phyloP scores from a whole-genome alignment of 2,888 invertebrate species.

The Drosophila affinis region DNA sequence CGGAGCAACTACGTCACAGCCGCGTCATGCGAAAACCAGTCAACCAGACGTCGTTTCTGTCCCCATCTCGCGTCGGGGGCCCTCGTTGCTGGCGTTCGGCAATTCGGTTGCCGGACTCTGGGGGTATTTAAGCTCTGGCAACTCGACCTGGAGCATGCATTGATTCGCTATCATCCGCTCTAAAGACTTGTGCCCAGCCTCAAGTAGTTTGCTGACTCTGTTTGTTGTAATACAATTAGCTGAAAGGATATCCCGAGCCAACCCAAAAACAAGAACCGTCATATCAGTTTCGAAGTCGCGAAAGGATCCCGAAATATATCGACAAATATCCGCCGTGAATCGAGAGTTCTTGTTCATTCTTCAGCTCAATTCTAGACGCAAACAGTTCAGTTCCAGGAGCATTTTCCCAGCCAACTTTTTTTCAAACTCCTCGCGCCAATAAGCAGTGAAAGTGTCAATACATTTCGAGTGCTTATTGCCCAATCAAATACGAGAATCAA shows the following conservation, averaged over 20 bases:
- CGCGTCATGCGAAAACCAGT: conserved; percentile 80
- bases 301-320: conserved; percentile 45
- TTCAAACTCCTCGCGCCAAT: conserved; percentile 51
- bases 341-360: conserved; percentile 64
- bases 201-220: conserved; percentile 80
- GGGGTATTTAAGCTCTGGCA: conserved; percentile 87
- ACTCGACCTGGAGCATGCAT: conserved; percentile 87
- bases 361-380: conserved; percentile 80
- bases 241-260: conserved; percentile 63
- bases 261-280: conserved; percentile 22
- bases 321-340: conserved; percentile 45
- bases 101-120: conserved; percentile 24
- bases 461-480: conserved; percentile 81
- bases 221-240: conserved; percentile 83
- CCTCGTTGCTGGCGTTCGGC: conserved; percentile 42
- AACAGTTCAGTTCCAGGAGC: conserved; percentile 68
- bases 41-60: conserved; percentile 28
- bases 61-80: conserved; percentile 23
- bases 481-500: conserved; percentile 39
- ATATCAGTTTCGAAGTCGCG: conserved; percentile 62
- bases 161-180: conserved; percentile 88
- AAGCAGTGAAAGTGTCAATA: conserved; percentile 82
- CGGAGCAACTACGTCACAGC: conserved; percentile 70
- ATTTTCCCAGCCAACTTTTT: conserved; percentile 45
- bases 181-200: conserved; percentile 85